A percentile compares a stretch with the other conserved stretches of the same genome.
Evolutionary conservation across 1,140 invertebrate species (phyloP).

Genomic region (Bicyclus anynana): DNA sequence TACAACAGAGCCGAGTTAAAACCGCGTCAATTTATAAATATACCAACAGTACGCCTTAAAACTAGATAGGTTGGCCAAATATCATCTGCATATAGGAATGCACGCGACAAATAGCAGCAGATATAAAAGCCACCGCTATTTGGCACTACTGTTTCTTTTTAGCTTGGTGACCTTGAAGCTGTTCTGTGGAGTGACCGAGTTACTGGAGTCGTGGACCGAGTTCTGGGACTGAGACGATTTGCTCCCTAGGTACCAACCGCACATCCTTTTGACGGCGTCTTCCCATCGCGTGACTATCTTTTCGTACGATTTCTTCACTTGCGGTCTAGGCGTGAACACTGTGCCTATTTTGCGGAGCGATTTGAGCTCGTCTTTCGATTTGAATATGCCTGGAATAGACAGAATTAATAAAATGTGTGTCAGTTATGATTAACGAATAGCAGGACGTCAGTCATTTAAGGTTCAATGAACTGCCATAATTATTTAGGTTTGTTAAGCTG

Average conservation of each 20-base stretch:
- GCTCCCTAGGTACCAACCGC: slow-evolving; percentile 79
- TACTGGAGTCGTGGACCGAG: slow-evolving; percentile 36
- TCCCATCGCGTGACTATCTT: slow-evolving; percentile 80
- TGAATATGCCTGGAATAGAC: slow-evolving; percentile 83
- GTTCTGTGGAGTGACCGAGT: slow-evolving; percentile 34
- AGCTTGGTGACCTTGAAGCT: slow-evolving; percentile 37
- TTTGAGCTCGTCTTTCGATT: slow-evolving; percentile 81
- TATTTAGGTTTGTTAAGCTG: no score
- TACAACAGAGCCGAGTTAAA: not conserved
- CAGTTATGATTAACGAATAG: no score
- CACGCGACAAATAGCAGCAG: slow-evolving; percentile 43
- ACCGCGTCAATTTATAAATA: slow-evolving; percentile 16
- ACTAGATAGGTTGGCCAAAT: slow-evolving; percentile 20
- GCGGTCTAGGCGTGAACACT: slow-evolving; percentile 80
- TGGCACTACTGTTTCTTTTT: slow-evolving; percentile 37
- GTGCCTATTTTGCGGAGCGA: slow-evolving; percentile 79
- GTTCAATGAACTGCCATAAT: no score
- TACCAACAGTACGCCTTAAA: slow-evolving; percentile 14
- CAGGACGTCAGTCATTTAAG: no score
- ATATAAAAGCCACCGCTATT: slow-evolving; percentile 63
- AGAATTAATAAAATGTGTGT: not conserved
- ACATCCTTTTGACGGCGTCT: slow-evolving; percentile 82
- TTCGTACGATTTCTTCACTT: slow-evolving; percentile 66
- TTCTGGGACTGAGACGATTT: slow-evolving; percentile 21
- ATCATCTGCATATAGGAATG: slow-evolving; percentile 50